These are phyloP conservation scores for Zhuqinia jingwanae DNA, from an alignment of 2,888 invertebrate genomes.

Conservation along the genomic window DNA sequence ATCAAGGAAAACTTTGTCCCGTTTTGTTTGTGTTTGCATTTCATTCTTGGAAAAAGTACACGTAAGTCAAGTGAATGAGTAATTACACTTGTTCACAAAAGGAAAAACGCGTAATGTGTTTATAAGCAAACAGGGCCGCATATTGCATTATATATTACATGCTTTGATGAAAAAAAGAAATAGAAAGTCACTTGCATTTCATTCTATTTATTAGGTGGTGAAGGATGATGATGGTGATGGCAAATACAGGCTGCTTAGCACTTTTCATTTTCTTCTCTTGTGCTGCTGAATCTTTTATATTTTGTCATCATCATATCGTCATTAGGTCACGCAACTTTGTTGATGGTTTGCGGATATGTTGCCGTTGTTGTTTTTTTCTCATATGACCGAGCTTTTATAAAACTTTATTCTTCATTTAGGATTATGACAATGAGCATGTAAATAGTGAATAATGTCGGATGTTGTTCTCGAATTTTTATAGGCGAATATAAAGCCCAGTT, in stretches of 20 bases:
- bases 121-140: background rate
- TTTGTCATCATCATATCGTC: constrained; percentile 57
- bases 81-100: background rate
- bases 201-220: constrained; percentile 24
- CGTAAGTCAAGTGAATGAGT: constrained; percentile 31
- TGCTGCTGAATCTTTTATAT: constrained; percentile 27
- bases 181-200: constrained; percentile 57
- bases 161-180: constrained; percentile 19
- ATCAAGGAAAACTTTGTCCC: constrained; percentile 11
- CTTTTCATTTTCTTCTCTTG: constrained; percentile 22
- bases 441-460: background rate
- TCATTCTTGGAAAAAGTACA: constrained; percentile 51
- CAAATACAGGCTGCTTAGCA: constrained; percentile 31
- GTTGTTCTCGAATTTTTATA: background rate
- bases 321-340: constrained; percentile 61
- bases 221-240: background rate
- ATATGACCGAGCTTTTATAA: background rate
- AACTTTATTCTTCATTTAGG: background rate
- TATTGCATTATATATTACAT: no score
- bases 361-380: background rate
- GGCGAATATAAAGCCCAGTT: background rate
- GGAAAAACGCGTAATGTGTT: background rate
- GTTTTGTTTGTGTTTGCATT: constrained; percentile 37
- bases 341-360: no score
- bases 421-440: background rate